A percentile compares a stretch with the other conserved stretches of the same genome.
These are phyloP conservation scores for Apis dorsata DNA, from an alignment of 1,140 invertebrate genomes.

Conservation along the genomic window DNA sequence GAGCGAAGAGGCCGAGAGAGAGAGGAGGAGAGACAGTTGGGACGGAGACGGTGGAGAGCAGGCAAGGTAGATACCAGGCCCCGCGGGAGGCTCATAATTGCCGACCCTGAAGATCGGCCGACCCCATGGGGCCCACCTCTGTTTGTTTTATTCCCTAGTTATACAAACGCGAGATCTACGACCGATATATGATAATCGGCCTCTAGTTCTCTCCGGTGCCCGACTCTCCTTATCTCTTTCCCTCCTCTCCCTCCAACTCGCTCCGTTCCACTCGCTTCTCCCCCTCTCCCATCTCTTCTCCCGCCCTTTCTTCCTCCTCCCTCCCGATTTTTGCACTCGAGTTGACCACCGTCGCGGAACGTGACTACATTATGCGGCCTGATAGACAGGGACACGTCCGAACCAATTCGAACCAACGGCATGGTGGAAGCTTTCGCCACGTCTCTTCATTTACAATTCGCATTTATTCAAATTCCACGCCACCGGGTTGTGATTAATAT, in stretches of 20 bases:
- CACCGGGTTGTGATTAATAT: slow-evolving; percentile 66
- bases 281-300: background rate
- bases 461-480: slow-evolving; percentile 72
- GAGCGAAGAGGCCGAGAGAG: slow-evolving; percentile 38
- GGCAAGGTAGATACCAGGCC: slow-evolving; percentile 73
- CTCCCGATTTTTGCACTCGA: slow-evolving; percentile 13
- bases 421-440: slow-evolving; percentile 74
- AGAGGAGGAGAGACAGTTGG: slow-evolving; percentile 44
- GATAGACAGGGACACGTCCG: slow-evolving; percentile 64
- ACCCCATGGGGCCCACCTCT: slow-evolving; percentile 79
- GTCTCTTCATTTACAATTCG: slow-evolving; percentile 76
- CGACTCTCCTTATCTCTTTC: slow-evolving; percentile 35
- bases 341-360: slow-evolving; percentile 56
- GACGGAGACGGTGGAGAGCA: slow-evolving; percentile 1
- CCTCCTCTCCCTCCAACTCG: background rate
- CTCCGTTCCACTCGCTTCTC: slow-evolving; percentile 16
- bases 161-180: slow-evolving; percentile 80
- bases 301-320: slow-evolving; percentile 5
- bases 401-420: slow-evolving; percentile 52
- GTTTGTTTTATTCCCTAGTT: slow-evolving; percentile 80
- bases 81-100: slow-evolving; percentile 80
- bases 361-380: slow-evolving; percentile 49
- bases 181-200: slow-evolving; percentile 80
- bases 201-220: slow-evolving; percentile 60
- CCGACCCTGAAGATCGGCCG: slow-evolving; percentile 78